A percentile compares a stretch with the other conserved stretches of the same genome.
These are phyloP conservation scores for Cyclophora punctaria DNA, from an alignment of 2,888 invertebrate species.

Conservation along the genomic window DNA sequence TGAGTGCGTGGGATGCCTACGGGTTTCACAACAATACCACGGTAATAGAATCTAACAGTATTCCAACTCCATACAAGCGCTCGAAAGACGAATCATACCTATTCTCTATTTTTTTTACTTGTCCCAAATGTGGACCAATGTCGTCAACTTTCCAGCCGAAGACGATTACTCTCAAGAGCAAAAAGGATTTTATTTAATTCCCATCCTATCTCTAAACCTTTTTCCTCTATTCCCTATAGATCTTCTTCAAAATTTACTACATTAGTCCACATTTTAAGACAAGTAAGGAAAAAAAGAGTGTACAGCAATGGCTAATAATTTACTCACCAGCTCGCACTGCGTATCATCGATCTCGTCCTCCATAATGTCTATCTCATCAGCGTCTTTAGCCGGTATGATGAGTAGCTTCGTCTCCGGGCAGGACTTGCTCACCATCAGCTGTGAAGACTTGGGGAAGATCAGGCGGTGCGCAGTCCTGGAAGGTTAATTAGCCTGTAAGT, in stretches of 20 bases:
- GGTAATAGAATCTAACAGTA: too few relatives aligned
- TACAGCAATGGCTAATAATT: background rate
- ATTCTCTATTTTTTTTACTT: background rate
- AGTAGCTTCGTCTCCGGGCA: slow-evolving; percentile 62
- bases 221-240: too few relatives aligned
- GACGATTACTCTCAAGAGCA: too few relatives aligned
- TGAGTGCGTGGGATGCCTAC: too few relatives aligned
- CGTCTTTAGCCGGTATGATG: slow-evolving; percentile 59
- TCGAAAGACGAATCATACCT: background rate
- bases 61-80: too few relatives aligned
- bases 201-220: too few relatives aligned
- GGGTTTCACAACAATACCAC: too few relatives aligned
- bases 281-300: too few relatives aligned
- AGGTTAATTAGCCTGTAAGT: background rate
- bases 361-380: slow-evolving; percentile 66
- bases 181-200: too few relatives aligned
- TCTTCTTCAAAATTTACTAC: too few relatives aligned
- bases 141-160: background rate
- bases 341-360: slow-evolving; percentile 60
- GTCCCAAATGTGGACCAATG: background rate
- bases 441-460: slow-evolving; percentile 58
- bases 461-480: slow-evolving; percentile 60
- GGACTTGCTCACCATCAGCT: slow-evolving; percentile 39
- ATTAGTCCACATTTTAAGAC: too few relatives aligned
- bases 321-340: slow-evolving; percentile 60